Evolutionary conservation across 37 sponge, comb jelly and placozoan genomes (phyloP).

Genomic region (Beroe ovata): DNA sequence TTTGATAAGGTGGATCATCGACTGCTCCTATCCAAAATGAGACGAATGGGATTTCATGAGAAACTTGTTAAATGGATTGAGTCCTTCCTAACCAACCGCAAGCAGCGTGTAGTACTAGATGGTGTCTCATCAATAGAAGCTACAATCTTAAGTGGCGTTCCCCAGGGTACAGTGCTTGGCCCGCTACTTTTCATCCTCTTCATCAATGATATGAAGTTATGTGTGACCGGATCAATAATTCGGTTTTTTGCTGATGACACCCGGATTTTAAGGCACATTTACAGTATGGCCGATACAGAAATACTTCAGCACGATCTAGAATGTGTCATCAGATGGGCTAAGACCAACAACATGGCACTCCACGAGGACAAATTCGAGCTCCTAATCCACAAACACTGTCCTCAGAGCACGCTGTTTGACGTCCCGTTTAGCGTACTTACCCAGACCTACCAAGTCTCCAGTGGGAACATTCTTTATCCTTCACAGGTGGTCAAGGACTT

Average conservation of each 20-base stretch:
- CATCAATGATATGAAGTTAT: background rate
- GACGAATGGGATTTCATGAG: background rate
- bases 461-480: too few species aligned
- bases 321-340: background rate
- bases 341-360: background rate
- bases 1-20: background rate
- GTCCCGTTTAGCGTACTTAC: too few species aligned
- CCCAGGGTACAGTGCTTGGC: background rate
- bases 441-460: too few species aligned
- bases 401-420: too few species aligned
- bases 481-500: too few species aligned
- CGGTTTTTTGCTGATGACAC: background rate
- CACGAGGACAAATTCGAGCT: too few species aligned
- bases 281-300: background rate
- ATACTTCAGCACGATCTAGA: background rate
- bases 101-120: background rate
- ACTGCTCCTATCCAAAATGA: background rate
- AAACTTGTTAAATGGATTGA: background rate
- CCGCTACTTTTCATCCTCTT: background rate
- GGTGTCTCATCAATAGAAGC: background rate
- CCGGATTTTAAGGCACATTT: background rate
- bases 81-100: background rate
- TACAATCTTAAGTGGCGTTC: background rate
- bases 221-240: background rate
- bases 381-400: too few species aligned